Base-by-base conservation (phyloP, 2,113 vertebrate species). In the Ceyx margarethae region DNA sequence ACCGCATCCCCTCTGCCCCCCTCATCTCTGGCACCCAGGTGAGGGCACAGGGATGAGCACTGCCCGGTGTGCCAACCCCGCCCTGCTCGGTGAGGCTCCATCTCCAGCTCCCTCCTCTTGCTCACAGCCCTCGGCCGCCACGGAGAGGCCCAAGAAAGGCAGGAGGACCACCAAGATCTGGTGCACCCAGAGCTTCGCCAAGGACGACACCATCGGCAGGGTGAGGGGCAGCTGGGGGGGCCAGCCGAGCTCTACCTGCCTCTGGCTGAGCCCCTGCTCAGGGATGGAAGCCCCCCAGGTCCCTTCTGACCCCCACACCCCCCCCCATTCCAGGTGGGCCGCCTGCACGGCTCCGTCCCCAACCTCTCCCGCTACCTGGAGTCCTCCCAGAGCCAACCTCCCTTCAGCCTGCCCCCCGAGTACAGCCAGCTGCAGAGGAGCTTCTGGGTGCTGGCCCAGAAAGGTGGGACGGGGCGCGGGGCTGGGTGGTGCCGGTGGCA, bases 321-420 rank as follows among this genome's bases (percentile, higher is more conserved):
- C 6, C 29, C 29, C 33, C 18, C 4, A 5, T 22, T 8, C 7
- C 14, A 95, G 94, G 96, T 91, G 7, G 87, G 97, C 7, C 96
- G 98, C 43, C 85, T 98, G 22, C 98, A 97, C 0, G 92, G 97
- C 33, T 99, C 99, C 1, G 98, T 99, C 31, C 98, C 98, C 94
- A 99, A 99, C 93, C 98, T 99, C 48, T 99, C 98, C 0, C 98
- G 98, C 33, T 98, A 98, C 66, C 97, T 99, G 80, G 98, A 98
- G 94, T 85, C 98, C 0, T 98, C 98, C 87, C 97, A 98, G 85
- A 97, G 98, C 92, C 98, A 98, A 4, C 97, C 98, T 13, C 96
- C 97, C 75, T 97, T 98, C 37, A 89, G 98, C 40, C 97, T 98
- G 13, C 97, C 97, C 8, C 95, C 97, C 1, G 98, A 99, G 90